These are phyloP conservation scores for Sweltsa coloradensis DNA, from an alignment of 1,140 invertebrate species.

Conservation along the genomic window DNA sequence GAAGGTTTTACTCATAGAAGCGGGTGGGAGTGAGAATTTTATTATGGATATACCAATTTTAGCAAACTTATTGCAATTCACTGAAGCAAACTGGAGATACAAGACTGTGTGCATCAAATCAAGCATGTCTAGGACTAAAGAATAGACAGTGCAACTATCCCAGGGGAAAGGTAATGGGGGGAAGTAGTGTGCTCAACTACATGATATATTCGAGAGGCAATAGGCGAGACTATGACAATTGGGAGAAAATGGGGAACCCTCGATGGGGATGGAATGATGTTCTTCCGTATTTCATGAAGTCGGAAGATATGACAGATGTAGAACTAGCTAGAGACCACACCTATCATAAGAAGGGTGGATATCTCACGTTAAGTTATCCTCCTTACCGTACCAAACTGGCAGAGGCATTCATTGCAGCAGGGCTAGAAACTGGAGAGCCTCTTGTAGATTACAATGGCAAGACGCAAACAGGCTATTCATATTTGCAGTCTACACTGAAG, in stretches of 20 bases:
- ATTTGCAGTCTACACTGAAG: conserved; percentile 34
- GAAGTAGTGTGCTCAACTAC: conserved; percentile 67
- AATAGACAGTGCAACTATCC: conserved; percentile 38
- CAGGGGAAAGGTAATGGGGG: conserved; percentile 52
- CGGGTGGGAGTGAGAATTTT: conserved; percentile 30
- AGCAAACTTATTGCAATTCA: conserved; percentile 41
- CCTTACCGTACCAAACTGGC: conserved; percentile 37
- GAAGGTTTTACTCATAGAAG: conserved; percentile 7
- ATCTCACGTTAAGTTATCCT: conserved; percentile 38
- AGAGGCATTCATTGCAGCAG: conserved; percentile 47
- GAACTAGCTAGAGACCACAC: conserved; percentile 29
- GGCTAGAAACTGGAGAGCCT: conserved; percentile 39
- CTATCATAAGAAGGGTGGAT: conserved; percentile 41
- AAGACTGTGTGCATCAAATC: conserved; percentile 45
- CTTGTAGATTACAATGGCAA: conserved; percentile 51
- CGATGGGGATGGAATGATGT: conserved; percentile 64
- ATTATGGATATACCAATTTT: conserved; percentile 55
- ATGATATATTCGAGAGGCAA: conserved; percentile 80
- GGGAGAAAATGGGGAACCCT: conserved; percentile 50
- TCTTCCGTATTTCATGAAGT: conserved; percentile 51
- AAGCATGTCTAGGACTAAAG: conserved; percentile 30
- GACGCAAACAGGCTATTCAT: conserved; percentile 36
- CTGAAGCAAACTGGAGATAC: conserved; percentile 55
- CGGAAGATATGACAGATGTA: conserved; percentile 38
- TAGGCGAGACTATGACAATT: conserved; percentile 58